Base-by-base conservation (phyloP, 2,888 invertebrate genomes). In the Portevinia maculata region DNA sequence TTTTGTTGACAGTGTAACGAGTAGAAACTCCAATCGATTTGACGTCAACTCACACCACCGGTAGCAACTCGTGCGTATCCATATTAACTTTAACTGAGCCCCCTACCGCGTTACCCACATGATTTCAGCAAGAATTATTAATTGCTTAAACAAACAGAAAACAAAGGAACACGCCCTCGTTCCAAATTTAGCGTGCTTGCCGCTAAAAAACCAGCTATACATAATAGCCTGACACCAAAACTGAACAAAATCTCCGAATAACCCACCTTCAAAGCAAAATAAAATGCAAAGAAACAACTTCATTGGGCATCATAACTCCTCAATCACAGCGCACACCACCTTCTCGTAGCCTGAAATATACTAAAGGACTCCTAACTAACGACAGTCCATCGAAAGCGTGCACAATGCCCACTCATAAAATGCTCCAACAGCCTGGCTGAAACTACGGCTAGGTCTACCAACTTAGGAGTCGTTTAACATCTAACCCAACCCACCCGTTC, bases 331-430 rank as follows among this genome's bases (percentile, higher is more conserved):
- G 28, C 57, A 73, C 62, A 55, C 46, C 48, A 30, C 41, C 21
- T 41, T 8, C 34, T 6, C 8, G 11, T 37, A 17, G 19, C 37
- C 24, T 44, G 19, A 57, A 41, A 21, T 15, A 24, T 17, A 13
- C 59, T 19, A 30, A 52, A 64, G 55, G 28, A 48, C 75, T 52
- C 46, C 46, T 76, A 60, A 60, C 64, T 64, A 81, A 75, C 76
- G 81, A 81, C 76, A 75, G 81, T 81, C 59, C 64, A 76, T 81
- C 76, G 70, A 76, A 81, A 81, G 81, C 81, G 81, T 81, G 81
- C 81, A 70, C 81, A 81, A 65, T 81, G 70, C 70, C 75, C 81
- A 75, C 81, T 81, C 81, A 81, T 81, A 81, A 70, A 34, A 81
- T 70, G 71, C 76, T 70, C 76, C 60, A 81, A 32, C 24, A 41